Evolutionary conservation across 2,797 vertebrate genomes (phyloP), one percentile per base, ranked within the genome.

Genomic region (Geotria australis): DNA sequence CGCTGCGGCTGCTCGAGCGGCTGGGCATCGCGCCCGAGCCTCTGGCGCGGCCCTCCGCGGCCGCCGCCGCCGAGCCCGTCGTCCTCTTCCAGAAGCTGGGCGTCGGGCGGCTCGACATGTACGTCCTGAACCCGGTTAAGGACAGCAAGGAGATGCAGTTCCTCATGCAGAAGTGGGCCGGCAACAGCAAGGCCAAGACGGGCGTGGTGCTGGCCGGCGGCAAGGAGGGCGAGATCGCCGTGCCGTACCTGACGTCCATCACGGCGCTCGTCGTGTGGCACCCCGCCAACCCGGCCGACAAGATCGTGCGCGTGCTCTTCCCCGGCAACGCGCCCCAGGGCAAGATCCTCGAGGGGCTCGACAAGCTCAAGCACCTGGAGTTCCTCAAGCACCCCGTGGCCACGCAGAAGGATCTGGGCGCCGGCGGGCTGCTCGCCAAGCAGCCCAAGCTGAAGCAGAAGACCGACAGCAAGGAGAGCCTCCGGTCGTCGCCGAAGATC

Each of bases 71-170:
- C 3, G 91, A 98, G 59, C 88, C 91, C 0, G 80, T 98, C 70
- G 88, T 88, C 0, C 76, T 98, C 11, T 98, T 98, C 71, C 91
- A 96, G 70, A 96, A 98, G 66, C 81, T 96, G 63, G 91, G 91
- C 6, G 91, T 95, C 59, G 91, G 91, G 9, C 84, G 81, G 63
- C 67, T 99, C 68, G 91, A 96, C 68, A 93, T 99, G 88, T 99
- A 95, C 10, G 64, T 96, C 59, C 70, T 99, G 61, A 99, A 96
- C 63, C 91, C 91, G 9, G 83, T 96, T 14, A 95, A 93, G 62
- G 91, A 99, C 65, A 96, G 89, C 73, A 99, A 99, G 67, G 91
- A 99, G 72, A 96, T 99, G 91, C 91, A 96, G 63, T 99, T 99
- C 66, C 77, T 99, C 46, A 94, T 99, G 89, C 89, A 99, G 62